These are phyloP conservation scores for Falco peregrinus DNA, from an alignment of 2,797 vertebrate species.

Conservation along the genomic window DNA sequence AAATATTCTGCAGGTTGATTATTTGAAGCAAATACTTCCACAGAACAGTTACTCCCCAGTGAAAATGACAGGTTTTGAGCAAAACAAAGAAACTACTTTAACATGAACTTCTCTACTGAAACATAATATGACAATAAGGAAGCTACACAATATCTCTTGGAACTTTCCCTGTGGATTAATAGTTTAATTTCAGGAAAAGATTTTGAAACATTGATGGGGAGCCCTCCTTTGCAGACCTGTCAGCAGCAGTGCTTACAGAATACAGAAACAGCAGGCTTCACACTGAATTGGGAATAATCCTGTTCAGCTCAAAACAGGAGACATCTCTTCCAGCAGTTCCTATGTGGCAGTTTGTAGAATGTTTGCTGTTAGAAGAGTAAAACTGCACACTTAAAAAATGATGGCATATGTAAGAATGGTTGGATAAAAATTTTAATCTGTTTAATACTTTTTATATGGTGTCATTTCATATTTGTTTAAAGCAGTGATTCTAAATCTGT, in stretches of 20 bases:
- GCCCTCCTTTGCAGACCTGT: neutral
- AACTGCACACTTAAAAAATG: neutral
- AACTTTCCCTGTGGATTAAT: slow-evolving; percentile 8
- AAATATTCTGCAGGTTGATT: neutral
- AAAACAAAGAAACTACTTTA: neutral
- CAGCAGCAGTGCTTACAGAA: neutral
- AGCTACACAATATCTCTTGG: neutral
- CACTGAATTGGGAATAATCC: neutral
- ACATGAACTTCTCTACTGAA: neutral
- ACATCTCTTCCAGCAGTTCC: neutral
- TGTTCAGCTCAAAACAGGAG: neutral
- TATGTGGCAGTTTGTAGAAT: neutral
- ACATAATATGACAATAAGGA: neutral
- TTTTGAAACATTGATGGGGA: neutral
- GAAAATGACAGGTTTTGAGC: neutral
- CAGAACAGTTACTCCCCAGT: neutral
- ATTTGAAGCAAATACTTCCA: neutral
- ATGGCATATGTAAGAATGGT: neutral
- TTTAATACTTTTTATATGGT: neutral
- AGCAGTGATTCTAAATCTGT: neutral
- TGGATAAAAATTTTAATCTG: neutral
- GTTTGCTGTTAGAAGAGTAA: neutral
- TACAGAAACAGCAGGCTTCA: neutral
- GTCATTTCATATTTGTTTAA: neutral
- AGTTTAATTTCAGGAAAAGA: slow-evolving; percentile 20